Evolutionary conservation across 2,797 vertebrate species (phyloP), one percentile per base, ranked within the genome.

Genomic region (Dendrocincla fuliginosa): DNA sequence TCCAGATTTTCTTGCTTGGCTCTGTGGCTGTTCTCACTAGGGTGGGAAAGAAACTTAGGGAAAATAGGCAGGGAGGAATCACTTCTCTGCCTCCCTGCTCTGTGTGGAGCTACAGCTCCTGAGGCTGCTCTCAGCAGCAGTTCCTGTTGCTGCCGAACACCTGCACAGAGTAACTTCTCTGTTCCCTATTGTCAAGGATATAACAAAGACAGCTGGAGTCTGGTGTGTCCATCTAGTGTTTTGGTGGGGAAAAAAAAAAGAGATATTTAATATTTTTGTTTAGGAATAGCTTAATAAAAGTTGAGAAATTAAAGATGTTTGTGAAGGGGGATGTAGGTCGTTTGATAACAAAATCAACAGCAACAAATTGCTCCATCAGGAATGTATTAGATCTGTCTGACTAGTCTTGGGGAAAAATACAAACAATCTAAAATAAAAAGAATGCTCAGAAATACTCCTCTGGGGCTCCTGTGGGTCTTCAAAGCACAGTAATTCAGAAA

Each of bases 351-450:
- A 77, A 32, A 10, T 9, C 23, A 50, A 67, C 39, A 56, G 44
- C 49, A 76, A 64, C 30, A 57, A 83, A 75, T 81, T 4, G 9
- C 46, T 81, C 32, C 14, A 16, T 89, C 69, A 71, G 56, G 52
- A 87, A 73, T n/a, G 28, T 63, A 42, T 70, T 70, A 69, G 64
- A 86, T 84, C 56, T 80, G 22, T 76, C 75, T 92, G 79, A 61
- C 53, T 91, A 80, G 80, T 84, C 59, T 90, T 88, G 59, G 50
- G 55, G 84, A 27, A 79, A 92, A 93, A 87, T 27, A 24, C 37
- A 87, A 88, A 76, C 86, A 87, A 78, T 65, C 61, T 91, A 10
- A 89, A 94, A 87, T 61, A 68, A 78, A 88, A 96, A 85, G 80
- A 81, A 76, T 33, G 24, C 73, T 86, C 37, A 55, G 61, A 96